Evolutionary conservation across 2,888 invertebrate species (phyloP).

Genomic region (Carabus problematicus): DNA sequence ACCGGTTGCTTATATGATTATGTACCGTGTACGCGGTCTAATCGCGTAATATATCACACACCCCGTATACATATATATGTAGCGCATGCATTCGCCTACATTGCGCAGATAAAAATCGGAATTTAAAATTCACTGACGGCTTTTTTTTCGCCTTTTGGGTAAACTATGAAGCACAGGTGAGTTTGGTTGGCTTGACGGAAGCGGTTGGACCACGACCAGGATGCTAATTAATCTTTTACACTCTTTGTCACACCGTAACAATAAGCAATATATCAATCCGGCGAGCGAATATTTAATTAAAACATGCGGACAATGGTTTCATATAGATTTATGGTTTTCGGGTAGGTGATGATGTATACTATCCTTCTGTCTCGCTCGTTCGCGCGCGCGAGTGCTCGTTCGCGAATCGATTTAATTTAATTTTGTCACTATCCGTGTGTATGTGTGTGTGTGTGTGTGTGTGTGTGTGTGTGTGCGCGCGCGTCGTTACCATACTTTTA

Average conservation of each 20-base stretch:
- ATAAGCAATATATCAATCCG: slow-evolving; percentile 60
- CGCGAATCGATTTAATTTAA: slow-evolving; percentile 58
- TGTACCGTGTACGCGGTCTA: no score
- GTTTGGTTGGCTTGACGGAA: not conserved
- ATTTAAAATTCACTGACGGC: no score
- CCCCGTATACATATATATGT: no score
- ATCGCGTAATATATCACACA: no score
- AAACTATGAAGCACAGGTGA: no score
- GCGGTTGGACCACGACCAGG: slow-evolving; percentile 13
- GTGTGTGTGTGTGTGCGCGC: not conserved
- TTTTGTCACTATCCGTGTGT: slow-evolving; percentile 52
- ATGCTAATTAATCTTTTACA: slow-evolving; percentile 57
- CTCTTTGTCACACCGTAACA: slow-evolving; percentile 57
- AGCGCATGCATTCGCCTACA: no score
- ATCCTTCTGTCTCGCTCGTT: no score
- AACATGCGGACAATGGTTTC: slow-evolving; percentile 61
- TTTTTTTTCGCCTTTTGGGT: no score
- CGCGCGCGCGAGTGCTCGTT: no score
- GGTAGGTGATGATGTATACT: slow-evolving; percentile 54
- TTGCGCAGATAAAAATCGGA: no score
- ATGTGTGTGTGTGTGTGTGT: no score
- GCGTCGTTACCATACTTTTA: slow-evolving; percentile 26
- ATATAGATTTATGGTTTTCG: slow-evolving; percentile 60
- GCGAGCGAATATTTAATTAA: slow-evolving; percentile 61
- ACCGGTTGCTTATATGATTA: no score